These are phyloP conservation scores for Artibeus lituratus DNA, from an alignment of 2,797 vertebrate species.

Conservation along the genomic window DNA sequence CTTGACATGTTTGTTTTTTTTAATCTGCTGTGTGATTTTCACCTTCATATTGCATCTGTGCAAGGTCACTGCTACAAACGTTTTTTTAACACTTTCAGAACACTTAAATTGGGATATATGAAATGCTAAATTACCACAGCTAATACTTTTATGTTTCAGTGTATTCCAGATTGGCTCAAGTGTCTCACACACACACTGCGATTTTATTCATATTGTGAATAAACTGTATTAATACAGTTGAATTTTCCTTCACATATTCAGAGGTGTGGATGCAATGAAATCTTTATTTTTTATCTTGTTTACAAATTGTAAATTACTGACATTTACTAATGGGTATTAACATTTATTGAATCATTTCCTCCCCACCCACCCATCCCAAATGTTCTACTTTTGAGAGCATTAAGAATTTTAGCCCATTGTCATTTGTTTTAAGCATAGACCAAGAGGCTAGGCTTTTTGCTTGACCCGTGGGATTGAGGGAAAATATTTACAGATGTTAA, in stretches of 20 bases:
- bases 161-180: not conserved
- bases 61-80: not conserved
- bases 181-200: not conserved
- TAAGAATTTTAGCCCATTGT: not conserved
- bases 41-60: not conserved
- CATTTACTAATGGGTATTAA: not conserved
- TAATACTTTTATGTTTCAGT: not conserved
- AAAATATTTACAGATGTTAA: constrained; percentile 26
- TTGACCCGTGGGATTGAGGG: not conserved
- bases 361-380: not conserved
- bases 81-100: not conserved
- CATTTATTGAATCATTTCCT: not conserved
- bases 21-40: not conserved
- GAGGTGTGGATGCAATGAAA: not conserved
- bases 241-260: not conserved
- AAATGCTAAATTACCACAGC: not conserved
- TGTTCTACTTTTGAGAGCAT: not conserved
- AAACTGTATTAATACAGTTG: not conserved
- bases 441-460: not conserved
- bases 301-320: not conserved
- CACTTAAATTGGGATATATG: not conserved
- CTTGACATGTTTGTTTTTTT: not conserved
- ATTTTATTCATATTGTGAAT: not conserved
- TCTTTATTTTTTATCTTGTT: not conserved
- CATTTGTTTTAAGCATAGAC: not conserved